Percentiles rank a stretch among this genome's conserved stretches.
Evolutionary conservation across 2,888 invertebrate genomes (phyloP).

Genomic region (Chrysolina haemoptera): DNA sequence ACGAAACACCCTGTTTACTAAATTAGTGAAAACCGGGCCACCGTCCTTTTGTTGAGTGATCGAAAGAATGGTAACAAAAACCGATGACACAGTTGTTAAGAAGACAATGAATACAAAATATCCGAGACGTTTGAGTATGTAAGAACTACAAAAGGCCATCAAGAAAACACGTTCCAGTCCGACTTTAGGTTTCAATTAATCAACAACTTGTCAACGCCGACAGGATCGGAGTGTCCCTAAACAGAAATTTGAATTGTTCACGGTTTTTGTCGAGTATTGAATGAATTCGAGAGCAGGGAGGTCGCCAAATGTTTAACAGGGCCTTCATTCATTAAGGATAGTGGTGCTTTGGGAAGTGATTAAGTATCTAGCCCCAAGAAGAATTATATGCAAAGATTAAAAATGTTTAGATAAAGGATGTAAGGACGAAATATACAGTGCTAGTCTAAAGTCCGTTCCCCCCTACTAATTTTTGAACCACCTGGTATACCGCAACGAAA

Average conservation of each 20-base stretch:
- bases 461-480: no score
- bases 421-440: no score
- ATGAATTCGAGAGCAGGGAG: background rate
- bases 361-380: background rate
- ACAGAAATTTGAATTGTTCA: constrained; percentile 21
- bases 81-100: constrained; percentile 34
- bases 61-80: constrained; percentile 20
- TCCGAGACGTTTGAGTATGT: constrained; percentile 46
- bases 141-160: constrained; percentile 57
- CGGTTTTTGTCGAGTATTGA: constrained; percentile 6
- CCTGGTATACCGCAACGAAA: no score
- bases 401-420: no score
- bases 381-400: no score
- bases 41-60: constrained; percentile 26
- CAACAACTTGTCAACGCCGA: constrained; percentile 45
- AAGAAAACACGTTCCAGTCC: constrained; percentile 53
- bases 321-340: no score
- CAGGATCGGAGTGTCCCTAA: constrained; percentile 20
- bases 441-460: no score
- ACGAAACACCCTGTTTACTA: background rate
- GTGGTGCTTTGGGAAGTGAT: background rate
- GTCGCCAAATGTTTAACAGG: background rate
- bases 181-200: constrained; percentile 58
- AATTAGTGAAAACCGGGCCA: constrained; percentile 13
- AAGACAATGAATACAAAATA: constrained; percentile 42